Percentiles rank a stretch among this genome's conserved stretches.
Evolutionary conservation across 1,140 invertebrate species (phyloP).

Genomic region (Leptopilina clavipes): DNA sequence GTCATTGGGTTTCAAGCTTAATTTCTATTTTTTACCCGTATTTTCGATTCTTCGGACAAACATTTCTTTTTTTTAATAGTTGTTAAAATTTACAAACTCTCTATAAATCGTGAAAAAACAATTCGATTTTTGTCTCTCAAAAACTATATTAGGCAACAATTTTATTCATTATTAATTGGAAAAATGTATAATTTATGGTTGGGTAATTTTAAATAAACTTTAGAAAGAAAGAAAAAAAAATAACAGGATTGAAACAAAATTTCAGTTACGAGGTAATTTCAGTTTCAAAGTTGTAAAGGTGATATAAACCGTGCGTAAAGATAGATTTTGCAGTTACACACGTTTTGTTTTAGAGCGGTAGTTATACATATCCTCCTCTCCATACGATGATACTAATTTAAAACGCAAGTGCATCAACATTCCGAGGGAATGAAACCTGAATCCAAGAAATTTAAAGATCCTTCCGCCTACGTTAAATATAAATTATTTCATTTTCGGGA

Average conservation of each 20-base stretch:
- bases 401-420: conserved; percentile 34
- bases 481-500: background rate
- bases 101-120: background rate
- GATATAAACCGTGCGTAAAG: conserved; percentile 17
- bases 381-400: conserved; percentile 28
- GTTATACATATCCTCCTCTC: conserved; percentile 28
- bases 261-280: background rate
- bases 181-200: too few relatives aligned
- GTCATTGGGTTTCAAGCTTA: too few relatives aligned
- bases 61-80: too few relatives aligned
- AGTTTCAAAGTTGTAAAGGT: conserved; percentile 3
- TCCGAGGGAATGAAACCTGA: conserved; percentile 22
- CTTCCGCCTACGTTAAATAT: conserved; percentile 28
- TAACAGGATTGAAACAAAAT: background rate
- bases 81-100: too few relatives aligned
- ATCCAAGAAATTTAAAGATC: conserved; percentile 31
- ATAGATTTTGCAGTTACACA: conserved; percentile 25
- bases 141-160: too few relatives aligned
- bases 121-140: too few relatives aligned
- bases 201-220: too few relatives aligned
- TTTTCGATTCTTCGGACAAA: too few relatives aligned
- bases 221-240: too few relatives aligned
- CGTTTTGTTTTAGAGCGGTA: conserved; percentile 32
- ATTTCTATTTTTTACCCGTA: too few relatives aligned
- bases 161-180: too few relatives aligned